Evolutionary conservation across 2,113 vertebrate genomes (phyloP).

Genomic region (Platycercus adscitus): DNA sequence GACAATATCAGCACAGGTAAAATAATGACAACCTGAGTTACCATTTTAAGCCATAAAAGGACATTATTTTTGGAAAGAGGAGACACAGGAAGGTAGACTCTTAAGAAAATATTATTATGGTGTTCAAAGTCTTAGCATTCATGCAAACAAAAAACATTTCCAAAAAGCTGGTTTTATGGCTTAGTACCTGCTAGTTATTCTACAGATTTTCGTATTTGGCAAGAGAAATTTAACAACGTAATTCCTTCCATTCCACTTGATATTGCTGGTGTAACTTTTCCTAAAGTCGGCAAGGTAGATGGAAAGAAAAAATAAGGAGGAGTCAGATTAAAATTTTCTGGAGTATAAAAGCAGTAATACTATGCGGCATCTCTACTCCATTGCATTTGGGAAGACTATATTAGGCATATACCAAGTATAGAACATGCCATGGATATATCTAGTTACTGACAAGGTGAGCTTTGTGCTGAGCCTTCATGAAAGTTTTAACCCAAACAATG

Average conservation of each 20-base stretch:
- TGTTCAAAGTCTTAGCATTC: not conserved
- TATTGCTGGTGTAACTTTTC: not conserved
- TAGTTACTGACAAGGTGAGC: constrained; percentile 43
- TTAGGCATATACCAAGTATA: not conserved
- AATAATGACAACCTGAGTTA: not conserved
- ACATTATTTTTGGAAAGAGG: not conserved
- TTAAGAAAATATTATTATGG: not conserved
- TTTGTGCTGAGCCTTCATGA: constrained; percentile 2
- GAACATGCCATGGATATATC: not conserved
- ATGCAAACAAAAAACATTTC: not conserved
- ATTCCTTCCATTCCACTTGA: not conserved
- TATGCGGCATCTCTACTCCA: not conserved
- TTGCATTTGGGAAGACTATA: not conserved
- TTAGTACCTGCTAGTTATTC: not conserved
- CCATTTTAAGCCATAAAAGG: not conserved
- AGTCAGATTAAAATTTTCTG: not conserved
- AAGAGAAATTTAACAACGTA: not conserved
- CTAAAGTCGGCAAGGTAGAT: not conserved
- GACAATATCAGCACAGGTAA: not conserved
- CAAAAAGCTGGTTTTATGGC: not conserved
- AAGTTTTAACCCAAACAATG: constrained; percentile 73
- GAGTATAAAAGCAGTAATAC: not conserved
- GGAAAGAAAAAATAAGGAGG: not conserved
- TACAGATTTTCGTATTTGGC: not conserved
- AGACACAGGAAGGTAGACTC: not conserved